phyloP scores from a whole-genome alignment of 2,888 invertebrate species.

The Erpobdella octoculata region DNA sequence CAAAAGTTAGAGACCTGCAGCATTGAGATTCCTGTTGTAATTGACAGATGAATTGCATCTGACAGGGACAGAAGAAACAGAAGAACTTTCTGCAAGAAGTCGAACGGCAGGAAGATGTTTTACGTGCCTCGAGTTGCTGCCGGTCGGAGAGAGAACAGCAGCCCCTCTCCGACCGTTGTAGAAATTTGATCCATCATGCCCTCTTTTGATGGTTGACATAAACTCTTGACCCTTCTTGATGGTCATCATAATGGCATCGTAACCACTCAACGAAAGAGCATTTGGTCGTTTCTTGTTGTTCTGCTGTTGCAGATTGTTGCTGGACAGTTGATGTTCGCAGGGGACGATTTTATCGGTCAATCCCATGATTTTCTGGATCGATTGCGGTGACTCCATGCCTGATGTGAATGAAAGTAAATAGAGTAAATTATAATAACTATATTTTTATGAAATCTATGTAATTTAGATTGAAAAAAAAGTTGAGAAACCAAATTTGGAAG shows the following conservation, averaged over 20 bases:
- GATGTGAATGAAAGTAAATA: not conserved
- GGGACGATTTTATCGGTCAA: conserved; percentile 58
- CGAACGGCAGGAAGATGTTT: not conserved
- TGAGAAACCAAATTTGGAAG: not conserved
- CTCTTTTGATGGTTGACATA: not conserved
- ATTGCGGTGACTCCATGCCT: conserved; percentile 90
- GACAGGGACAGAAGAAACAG: not conserved
- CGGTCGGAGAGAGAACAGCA: not conserved
- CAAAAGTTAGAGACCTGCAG: not conserved
- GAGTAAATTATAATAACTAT: not conserved
- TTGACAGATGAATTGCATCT: not conserved
- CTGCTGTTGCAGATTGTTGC: not conserved
- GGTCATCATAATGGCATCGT: not conserved
- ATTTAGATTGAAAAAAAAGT: not conserved
- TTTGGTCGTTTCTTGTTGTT: conserved; percentile 2
- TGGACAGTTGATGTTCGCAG: conserved; percentile 45
- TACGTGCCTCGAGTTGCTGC: not conserved
- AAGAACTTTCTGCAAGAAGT: conserved; percentile 1
- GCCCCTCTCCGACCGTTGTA: not conserved
- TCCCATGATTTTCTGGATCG: conserved; percentile 86
- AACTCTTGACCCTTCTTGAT: not conserved
- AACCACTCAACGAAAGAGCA: conserved; percentile 13
- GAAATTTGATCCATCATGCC: not conserved
- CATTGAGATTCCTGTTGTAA: not conserved
- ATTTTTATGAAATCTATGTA: not conserved